Evolutionary conservation across 2,888 invertebrate genomes (phyloP).

Genomic region (Andrena dorsata): DNA sequence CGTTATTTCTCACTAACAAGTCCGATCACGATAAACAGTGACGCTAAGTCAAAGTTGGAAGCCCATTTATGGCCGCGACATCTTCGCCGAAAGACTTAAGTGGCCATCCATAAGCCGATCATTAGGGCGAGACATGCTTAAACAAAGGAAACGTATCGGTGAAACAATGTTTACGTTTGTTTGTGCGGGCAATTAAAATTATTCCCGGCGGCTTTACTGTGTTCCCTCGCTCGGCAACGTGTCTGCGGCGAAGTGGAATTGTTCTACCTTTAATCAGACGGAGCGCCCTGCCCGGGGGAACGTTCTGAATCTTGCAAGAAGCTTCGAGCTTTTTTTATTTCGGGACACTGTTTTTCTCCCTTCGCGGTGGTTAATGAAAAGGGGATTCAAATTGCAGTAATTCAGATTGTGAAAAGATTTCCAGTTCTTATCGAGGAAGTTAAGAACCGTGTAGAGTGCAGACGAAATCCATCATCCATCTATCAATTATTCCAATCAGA

Average conservation of each 20-base stretch:
- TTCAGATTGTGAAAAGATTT: too few relatives aligned
- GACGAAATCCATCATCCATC: too few relatives aligned
- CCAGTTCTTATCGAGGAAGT: too few relatives aligned
- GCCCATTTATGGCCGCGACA: neutral
- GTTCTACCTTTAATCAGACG: slow-evolving; percentile 24
- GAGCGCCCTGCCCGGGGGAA: neutral
- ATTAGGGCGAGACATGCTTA: neutral
- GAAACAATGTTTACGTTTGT: neutral
- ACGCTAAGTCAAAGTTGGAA: neutral
- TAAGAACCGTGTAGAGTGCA: too few relatives aligned
- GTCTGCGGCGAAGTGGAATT: neutral
- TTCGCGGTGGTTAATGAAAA: too few relatives aligned
- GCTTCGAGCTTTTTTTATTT: too few relatives aligned
- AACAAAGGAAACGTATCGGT: neutral
- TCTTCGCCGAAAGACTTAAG: neutral
- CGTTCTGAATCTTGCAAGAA: neutral
- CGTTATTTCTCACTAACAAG: slow-evolving; percentile 16
- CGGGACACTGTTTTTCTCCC: too few relatives aligned
- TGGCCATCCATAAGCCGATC: neutral
- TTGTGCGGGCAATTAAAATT: neutral
- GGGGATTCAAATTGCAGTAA: too few relatives aligned
- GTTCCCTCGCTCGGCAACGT: neutral
- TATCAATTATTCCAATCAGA: too few relatives aligned
- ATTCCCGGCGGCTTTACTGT: neutral
- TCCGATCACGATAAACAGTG: slow-evolving; percentile 15